Evolutionary conservation across 2,797 vertebrate genomes (phyloP).

Genomic region (Acrossocheilus wenchowensis): DNA sequence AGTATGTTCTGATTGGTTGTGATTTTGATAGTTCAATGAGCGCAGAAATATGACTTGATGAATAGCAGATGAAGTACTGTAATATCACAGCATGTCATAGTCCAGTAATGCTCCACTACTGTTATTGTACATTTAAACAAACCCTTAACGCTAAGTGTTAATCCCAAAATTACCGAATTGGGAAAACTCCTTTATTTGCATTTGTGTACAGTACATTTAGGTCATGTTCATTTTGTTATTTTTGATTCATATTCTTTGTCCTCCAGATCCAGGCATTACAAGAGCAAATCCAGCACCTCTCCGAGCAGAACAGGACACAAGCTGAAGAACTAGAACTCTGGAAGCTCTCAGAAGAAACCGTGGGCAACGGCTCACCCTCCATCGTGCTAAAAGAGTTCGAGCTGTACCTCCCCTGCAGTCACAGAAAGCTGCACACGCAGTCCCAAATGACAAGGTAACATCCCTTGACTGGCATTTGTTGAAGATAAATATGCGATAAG

Average conservation of each 20-base stretch:
- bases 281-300: conserved; percentile 66
- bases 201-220: background rate
- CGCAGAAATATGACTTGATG: too few species aligned
- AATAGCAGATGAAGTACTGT: too few species aligned
- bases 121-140: background rate
- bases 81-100: background rate
- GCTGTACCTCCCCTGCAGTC: conserved; percentile 73
- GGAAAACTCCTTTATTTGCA: background rate
- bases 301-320: conserved; percentile 71
- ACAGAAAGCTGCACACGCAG: conserved; percentile 65
- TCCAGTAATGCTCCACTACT: background rate
- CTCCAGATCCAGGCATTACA: conserved; percentile 76
- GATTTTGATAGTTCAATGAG: background rate
- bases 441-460: conserved; percentile 74
- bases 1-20: background rate
- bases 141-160: background rate
- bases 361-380: conserved; percentile 39
- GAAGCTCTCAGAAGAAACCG: conserved; percentile 62
- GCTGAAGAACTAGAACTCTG: conserved; percentile 74
- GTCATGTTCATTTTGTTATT: background rate
- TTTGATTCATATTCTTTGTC: conserved; percentile 36
- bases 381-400: conserved; percentile 75
- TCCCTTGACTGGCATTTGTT: conserved; percentile 49
- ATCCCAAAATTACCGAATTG: background rate
- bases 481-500: conserved; percentile 37